Conservation (phyloP, 2,888 invertebrate genomes). For the Cenopis cana region DNA sequence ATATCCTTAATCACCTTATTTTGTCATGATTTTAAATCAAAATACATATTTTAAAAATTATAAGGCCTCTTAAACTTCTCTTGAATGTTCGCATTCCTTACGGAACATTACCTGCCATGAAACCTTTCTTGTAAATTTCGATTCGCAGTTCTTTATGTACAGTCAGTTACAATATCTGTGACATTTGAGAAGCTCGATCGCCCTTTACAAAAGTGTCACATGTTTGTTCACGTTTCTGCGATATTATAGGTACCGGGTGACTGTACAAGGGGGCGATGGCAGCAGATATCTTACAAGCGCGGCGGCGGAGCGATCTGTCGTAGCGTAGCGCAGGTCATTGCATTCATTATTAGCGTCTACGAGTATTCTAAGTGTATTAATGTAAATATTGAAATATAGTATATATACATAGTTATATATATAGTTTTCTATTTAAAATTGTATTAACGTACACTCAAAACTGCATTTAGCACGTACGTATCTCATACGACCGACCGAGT, state of each 20-base stretch:
- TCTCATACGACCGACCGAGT: no score
- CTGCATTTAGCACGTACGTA: not conserved
- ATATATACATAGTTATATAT: no score
- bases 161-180: not conserved
- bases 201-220: not conserved
- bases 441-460: not conserved
- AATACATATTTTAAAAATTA: no score
- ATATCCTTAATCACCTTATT: no score
- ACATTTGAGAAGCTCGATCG: not conserved
- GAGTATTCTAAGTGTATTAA: not conserved
- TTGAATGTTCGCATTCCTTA: not conserved
- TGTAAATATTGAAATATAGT: no score
- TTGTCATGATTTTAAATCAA: no score
- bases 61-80: no score
- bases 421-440: no score
- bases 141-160: not conserved
- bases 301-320: constrained; percentile 29
- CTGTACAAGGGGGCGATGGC: constrained; percentile 20
- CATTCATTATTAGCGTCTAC: constrained; percentile 23
- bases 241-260: constrained; percentile 7
- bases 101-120: not conserved
- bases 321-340: constrained; percentile 42
- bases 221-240: constrained; percentile 1
- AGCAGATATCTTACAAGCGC: constrained; percentile 42
- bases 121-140: constrained; percentile 4